Conservation (phyloP, 2,888 invertebrate genomes). For the Monochamus alternatus region DNA sequence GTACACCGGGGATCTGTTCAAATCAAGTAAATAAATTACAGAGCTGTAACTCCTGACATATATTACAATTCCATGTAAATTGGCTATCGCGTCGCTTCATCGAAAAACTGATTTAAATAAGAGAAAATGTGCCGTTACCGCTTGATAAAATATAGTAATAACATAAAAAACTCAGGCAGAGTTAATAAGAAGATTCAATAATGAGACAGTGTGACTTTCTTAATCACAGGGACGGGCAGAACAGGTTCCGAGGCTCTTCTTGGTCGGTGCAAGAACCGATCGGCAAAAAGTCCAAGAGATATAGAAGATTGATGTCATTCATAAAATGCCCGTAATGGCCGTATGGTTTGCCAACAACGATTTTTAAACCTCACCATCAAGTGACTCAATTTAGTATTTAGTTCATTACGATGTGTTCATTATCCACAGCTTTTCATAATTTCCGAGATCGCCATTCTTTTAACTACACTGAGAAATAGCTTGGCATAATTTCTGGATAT, state of each 20-base stretch:
- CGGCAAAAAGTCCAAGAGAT: no score
- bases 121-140: slow-evolving; percentile 42
- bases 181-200: slow-evolving; percentile 56
- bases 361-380: no score
- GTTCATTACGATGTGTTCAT: no score
- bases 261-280: no score
- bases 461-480: no score
- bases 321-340: no score
- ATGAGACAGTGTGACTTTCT: slow-evolving; percentile 58
- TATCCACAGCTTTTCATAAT: no score
- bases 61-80: slow-evolving; percentile 45
- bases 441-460: no score
- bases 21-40: neutral
- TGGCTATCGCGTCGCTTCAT: slow-evolving; percentile 31
- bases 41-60: slow-evolving; percentile 1
- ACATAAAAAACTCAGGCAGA: slow-evolving; percentile 50
- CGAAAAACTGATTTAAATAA: slow-evolving; percentile 49
- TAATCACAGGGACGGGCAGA: slow-evolving; percentile 56
- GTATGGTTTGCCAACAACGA: no score
- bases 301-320: no score
- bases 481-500: no score
- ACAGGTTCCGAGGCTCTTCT: slow-evolving; percentile 48
- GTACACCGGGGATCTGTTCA: neutral
- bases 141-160: slow-evolving; percentile 41
- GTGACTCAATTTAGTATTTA: no score